Evolutionary conservation across 2,113 vertebrate species (phyloP), one percentile per base, ranked within the genome.

Genomic region (Oriolus oriolus): DNA sequence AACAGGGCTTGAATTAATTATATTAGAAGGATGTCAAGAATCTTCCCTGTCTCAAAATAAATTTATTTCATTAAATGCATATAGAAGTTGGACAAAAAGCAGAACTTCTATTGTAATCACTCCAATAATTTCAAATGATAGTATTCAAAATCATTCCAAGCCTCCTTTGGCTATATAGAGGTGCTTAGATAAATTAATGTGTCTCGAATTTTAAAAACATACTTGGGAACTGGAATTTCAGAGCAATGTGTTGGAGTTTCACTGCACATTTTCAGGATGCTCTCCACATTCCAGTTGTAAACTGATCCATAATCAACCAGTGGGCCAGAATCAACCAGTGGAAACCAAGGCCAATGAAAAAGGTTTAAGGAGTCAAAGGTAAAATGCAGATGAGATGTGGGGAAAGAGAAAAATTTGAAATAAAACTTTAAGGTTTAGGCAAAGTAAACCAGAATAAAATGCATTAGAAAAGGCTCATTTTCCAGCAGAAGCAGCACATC

Each of bases 391-490:
- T 30, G 21, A 47, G 44, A n/a, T 8, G 2, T n/a, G 47, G 53
- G 54, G 69, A 59, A 92, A 94, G 45, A 61, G 33, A 83, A 96
- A 87, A 89, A 74, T 66, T 63, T 90, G 39, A 96, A 93, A 94
- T 82, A 85, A 87, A 94, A 74, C 70, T 93, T 95, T 24, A 74
- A 5, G 59, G 87, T 39, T 93, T n/a, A 95, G 73, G 77, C 75
- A 96, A 96, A 91, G 91, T 84, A 96, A 96, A 70, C 57, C 54
- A 64, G 73, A 95, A 68, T 63, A 79, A 86, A 93, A 75, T 65
- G 10, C 20, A 9, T 49, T 91, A 81, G 50, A 69, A 95, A 71
- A 92, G 11, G 8, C 45, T 96, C 18, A 28, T 69, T 93, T 92
- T 87, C 74, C 83, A 83, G 27, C 66, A 78, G 47, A 96, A 92